Evolutionary conservation across 2,113 vertebrate genomes (phyloP), one percentile per base, ranked within the genome.

Genomic region (Atherinomorus stipes): DNA sequence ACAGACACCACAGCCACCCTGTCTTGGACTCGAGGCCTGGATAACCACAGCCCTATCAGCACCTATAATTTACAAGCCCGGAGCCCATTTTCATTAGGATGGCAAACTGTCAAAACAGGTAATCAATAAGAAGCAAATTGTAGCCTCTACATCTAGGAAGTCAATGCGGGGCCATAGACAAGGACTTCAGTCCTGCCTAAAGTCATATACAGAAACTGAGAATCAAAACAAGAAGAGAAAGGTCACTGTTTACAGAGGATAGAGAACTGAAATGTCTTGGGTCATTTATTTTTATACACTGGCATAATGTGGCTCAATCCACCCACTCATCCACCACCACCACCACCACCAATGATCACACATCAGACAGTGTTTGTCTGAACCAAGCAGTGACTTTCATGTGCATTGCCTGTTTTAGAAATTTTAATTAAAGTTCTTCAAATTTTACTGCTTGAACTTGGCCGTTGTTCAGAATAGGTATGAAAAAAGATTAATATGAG

Each of bases 71-170:
- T 99, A 68, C 98, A 99, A 92, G 97, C 97, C 26, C 95, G 97
- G 22, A 99, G 96, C 91, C 97, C 98, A 0, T 98, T 98, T 92
- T 99, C 98, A 78, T 93, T 99, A 89, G 98, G 98, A 80, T 99
- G 98, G 98, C 98, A 99, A 92, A 97, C 94, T 0, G 96, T 98
- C 77, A 88, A 82, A 90, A 99, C 97, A 94, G 96, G 97, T 98
- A 93, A 95, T 91, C 81, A 84, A 86, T 90, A 79, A 60, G 34
- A 19, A 74, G 64, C 22, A 79, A 84, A 86, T 73, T 78, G 74
- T 74, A 59, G 40, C 54, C 61, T 81, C 64, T 78, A 53, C 63
- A 71, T 80, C 54, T 47, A 13, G 52, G 54, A 65, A 64, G 64
- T 84, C 70, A 71, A 80, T 74, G 45, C 40, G 68, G 51, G 44